These are phyloP conservation scores for Carapus acus DNA, from an alignment of 2,797 vertebrate species.

Conservation along the genomic window DNA sequence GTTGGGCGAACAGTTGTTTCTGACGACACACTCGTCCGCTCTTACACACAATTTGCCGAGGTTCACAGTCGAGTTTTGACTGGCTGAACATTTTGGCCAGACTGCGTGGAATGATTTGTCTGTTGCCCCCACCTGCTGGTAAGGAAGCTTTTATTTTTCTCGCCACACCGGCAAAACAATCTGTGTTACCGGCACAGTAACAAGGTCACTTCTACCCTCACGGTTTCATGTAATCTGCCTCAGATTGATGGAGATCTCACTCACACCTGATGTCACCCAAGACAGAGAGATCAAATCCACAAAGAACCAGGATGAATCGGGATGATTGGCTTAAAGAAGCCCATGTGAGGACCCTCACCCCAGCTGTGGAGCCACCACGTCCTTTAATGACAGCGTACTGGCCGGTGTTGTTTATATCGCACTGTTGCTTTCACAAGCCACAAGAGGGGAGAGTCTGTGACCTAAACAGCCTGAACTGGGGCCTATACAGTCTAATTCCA, in stretches of 20 bases:
- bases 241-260: slow-evolving; percentile 53
- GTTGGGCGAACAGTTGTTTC: no score
- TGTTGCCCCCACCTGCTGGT: slow-evolving; percentile 76
- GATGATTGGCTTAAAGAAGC: slow-evolving; percentile 43
- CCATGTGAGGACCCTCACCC: slow-evolving; percentile 32
- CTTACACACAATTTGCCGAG: no score
- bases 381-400: slow-evolving; percentile 43
- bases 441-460: slow-evolving; percentile 62
- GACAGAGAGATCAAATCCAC: slow-evolving; percentile 32
- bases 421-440: slow-evolving; percentile 49
- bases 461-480: slow-evolving; percentile 60
- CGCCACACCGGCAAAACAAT: slow-evolving; percentile 53
- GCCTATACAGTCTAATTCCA: slow-evolving; percentile 71
- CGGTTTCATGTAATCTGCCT: slow-evolving; percentile 46
- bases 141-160: slow-evolving; percentile 57
- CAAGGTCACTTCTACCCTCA: slow-evolving; percentile 62
- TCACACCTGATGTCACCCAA: slow-evolving; percentile 46
- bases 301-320: slow-evolving; percentile 17
- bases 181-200: slow-evolving; percentile 39
- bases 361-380: slow-evolving; percentile 15
- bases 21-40: no score
- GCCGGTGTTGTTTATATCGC: slow-evolving; percentile 62
- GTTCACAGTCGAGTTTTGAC: slow-evolving; percentile 20
- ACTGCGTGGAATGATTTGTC: slow-evolving; percentile 58
- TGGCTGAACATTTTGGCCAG: slow-evolving; percentile 27